Evolutionary conservation across 2,888 invertebrate species (phyloP), one percentile per base, ranked within the genome.

Genomic region (Gasteruption jaculator): DNA sequence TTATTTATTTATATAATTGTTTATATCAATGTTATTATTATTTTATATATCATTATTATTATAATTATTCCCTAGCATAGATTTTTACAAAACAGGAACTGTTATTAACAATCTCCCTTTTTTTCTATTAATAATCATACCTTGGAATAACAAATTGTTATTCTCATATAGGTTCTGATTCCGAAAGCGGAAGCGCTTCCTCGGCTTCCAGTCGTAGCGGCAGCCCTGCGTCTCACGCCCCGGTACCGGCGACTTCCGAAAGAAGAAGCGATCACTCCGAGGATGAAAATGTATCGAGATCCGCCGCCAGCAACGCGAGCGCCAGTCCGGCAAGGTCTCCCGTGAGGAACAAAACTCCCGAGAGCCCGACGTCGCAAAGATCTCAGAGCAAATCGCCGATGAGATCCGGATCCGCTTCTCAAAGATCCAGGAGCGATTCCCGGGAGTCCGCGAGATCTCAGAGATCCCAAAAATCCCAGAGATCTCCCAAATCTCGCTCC

Each of bases 121-220:
- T 16, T 8, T 18, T 31, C 11, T 10, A 19, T 18, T n/a, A 25
- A 3, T 5, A 8, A 15, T 7, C 15, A 12, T 37, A 24, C 12
- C 5, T 32, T n/a, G 19, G 19, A 31, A 38, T 45, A 22, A 16
- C 21, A 40, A 20, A n/a, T 12, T 11, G 25, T 35, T 12, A 35
- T 35, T 43, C 29, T 8, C n/a, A n/a, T n/a, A 3, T 31, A 68
- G 73, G 71, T 38, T 74, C 75, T 4, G 75, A 73, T 8, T 76
- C 76, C 1, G 77, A 75, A 22, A 72, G 71, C 53, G 73, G 70
- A n/a, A 74, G 74, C 2, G 71, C 60, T 4, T 65, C 66, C 1
- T 62, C 63, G 5, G 58, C 57, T 38, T 68, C 66, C 8, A 74
- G 74, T 53, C 64, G 71, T 7, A 75, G 74, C 48, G 64, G 56